Evolutionary conservation across 2,113 vertebrate genomes (phyloP), one percentile per base, ranked within the genome.

Genomic region (Polypterus bichir): DNA sequence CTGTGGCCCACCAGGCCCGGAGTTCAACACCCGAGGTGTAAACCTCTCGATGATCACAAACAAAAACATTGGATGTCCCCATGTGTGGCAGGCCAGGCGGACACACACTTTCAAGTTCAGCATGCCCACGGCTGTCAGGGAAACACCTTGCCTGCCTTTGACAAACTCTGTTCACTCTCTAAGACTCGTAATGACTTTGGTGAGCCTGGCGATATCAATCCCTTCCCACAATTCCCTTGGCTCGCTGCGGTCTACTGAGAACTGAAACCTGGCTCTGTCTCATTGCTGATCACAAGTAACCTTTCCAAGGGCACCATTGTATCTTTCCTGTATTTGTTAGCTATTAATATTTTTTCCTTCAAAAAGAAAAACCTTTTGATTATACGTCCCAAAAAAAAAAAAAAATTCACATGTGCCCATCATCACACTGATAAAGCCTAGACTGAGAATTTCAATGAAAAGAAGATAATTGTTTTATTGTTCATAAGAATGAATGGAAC

Each of bases 281-380:
- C 69, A 67, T 72, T 65, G 72, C 61, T 71, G 69, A 78, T 77
- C 70, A 72, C 69, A 68, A 63, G 64, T 74, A 66, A 59, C 67
- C 77, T 76, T 71, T 75, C 67, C 58, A 57, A 75, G 72, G 65
- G 64, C 63, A 67, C 68, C 64, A 73, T 80, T 81, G 78, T 81
- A 74, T 73, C 69, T 66, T 9, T 62, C 71, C 71, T 65, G 67
- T 76, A 69, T 77, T 77, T 67, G 76, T 80, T 78, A 80, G 77
- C 78, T 77, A 71, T 75, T 76, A 80, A 81, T 79, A 66, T 68
- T 70, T 74, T 78, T 74, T 54, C 51, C 54, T n/a, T 63, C 54
- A 60, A 59, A 53, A 57, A 64, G 59, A 59, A 59, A 68, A 59
- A 62, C 46, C 46, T 60, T 54, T 62, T 62, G 55, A 60, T 45